Conservation (phyloP, 2,888 invertebrate genomes). For the Thera obeliscata region DNA sequence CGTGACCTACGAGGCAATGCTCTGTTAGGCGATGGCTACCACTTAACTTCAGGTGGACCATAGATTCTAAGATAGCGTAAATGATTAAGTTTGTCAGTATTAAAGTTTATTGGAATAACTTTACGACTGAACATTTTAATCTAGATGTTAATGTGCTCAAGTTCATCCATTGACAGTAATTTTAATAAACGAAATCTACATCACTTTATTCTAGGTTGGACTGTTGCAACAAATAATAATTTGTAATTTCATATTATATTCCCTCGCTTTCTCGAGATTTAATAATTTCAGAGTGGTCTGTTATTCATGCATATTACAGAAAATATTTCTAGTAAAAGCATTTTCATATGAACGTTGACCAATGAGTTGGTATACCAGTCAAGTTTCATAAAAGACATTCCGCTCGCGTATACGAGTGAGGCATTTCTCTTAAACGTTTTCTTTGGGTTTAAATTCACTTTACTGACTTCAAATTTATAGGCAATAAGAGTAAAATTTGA, state of each 20-base stretch:
- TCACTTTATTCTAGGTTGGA: neutral
- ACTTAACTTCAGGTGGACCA: too few species aligned
- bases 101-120: neutral
- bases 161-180: neutral
- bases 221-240: neutral
- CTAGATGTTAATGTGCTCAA: neutral
- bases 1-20: too few species aligned
- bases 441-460: conserved; percentile 43
- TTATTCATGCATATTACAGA: conserved; percentile 43
- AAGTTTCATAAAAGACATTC: conserved; percentile 48
- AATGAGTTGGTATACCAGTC: conserved; percentile 44
- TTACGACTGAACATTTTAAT: neutral
- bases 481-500: too few species aligned
- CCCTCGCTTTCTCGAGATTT: conserved; percentile 28
- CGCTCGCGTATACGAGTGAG: conserved; percentile 50
- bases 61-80: neutral
- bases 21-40: too few species aligned
- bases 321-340: conserved; percentile 53
- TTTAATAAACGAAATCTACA: neutral
- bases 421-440: conserved; percentile 52
- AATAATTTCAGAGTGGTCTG: conserved; percentile 43
- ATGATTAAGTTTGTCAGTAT: neutral
- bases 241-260: conserved; percentile 5
- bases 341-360: conserved; percentile 56
- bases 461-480: too few species aligned